Conservation (phyloP, 2,113 vertebrate genomes). For the Thermophis baileyi region DNA sequence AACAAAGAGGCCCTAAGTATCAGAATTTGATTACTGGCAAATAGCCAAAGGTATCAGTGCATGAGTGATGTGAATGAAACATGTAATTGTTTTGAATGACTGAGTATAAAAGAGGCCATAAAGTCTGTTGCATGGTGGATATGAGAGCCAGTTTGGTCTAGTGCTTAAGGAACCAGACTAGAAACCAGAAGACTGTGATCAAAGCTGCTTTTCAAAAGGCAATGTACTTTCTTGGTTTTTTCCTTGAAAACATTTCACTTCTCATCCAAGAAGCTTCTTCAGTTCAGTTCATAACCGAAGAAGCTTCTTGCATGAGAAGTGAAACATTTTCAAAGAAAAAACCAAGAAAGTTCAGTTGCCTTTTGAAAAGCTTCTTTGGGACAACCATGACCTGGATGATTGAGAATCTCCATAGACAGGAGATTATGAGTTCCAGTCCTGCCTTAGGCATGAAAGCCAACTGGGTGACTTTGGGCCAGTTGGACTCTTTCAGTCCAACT, state of each 20-base stretch:
- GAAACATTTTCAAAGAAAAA: too few relatives aligned
- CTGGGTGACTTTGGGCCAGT: background rate
- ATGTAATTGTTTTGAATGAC: background rate
- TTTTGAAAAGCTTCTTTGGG: too few relatives aligned
- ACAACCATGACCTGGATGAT: background rate
- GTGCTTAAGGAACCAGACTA: background rate
- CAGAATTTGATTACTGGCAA: background rate
- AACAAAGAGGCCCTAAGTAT: background rate
- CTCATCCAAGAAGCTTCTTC: background rate
- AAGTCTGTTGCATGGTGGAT: background rate
- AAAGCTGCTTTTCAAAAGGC: background rate
- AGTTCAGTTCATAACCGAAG: too few relatives aligned
- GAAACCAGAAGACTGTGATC: background rate
- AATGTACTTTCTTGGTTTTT: background rate
- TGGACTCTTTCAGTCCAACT: background rate
- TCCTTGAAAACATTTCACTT: background rate
- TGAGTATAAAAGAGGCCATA: background rate
- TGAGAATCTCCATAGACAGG: background rate
- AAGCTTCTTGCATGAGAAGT: too few relatives aligned
- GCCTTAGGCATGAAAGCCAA: background rate
- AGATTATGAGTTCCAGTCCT: background rate
- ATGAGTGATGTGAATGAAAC: background rate
- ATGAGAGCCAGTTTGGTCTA: background rate
- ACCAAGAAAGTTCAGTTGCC: too few relatives aligned
- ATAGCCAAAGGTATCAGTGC: background rate